Percentiles rank a stretch among this genome's conserved stretches.
Evolutionary conservation across 2,113 vertebrate species (phyloP).

Genomic region (Rafetus swinhoei): DNA sequence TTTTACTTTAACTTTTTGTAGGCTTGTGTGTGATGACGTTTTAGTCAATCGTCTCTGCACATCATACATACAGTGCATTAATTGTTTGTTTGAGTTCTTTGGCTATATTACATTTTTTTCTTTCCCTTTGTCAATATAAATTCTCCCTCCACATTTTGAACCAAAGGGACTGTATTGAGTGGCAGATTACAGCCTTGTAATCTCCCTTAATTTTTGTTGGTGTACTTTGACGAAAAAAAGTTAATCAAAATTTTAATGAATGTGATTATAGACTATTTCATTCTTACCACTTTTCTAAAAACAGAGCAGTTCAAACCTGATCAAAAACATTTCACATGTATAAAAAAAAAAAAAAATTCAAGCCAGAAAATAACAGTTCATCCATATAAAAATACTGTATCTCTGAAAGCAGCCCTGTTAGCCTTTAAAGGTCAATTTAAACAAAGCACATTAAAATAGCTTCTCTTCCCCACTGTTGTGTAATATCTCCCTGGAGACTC

Average conservation of each 20-base stretch:
- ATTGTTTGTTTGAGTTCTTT: not conserved
- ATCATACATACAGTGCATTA: not conserved
- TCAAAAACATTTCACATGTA: not conserved
- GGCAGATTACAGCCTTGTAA: not conserved
- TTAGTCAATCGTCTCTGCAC: not conserved
- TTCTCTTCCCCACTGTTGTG: not conserved
- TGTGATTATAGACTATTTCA: not conserved
- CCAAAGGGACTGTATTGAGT: not conserved
- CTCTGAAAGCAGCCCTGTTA: not conserved
- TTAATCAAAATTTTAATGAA: not conserved
- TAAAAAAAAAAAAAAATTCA: not conserved
- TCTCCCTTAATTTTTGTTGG: not conserved
- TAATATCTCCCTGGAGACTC: not conserved
- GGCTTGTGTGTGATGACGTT: not conserved
- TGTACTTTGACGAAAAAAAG: not conserved
- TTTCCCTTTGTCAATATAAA: not conserved
- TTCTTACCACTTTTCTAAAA: not conserved
- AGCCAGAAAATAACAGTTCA: not conserved
- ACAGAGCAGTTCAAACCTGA: not conserved
- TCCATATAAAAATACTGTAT: not conserved
- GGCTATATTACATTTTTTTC: not conserved
- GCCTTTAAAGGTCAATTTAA: slow-evolving; percentile 24
- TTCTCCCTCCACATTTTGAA: not conserved
- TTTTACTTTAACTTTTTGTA: not conserved
- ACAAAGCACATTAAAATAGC: not conserved